phyloP scores from a whole-genome alignment of 2,113 vertebrate species.

The Geococcyx californianus region DNA sequence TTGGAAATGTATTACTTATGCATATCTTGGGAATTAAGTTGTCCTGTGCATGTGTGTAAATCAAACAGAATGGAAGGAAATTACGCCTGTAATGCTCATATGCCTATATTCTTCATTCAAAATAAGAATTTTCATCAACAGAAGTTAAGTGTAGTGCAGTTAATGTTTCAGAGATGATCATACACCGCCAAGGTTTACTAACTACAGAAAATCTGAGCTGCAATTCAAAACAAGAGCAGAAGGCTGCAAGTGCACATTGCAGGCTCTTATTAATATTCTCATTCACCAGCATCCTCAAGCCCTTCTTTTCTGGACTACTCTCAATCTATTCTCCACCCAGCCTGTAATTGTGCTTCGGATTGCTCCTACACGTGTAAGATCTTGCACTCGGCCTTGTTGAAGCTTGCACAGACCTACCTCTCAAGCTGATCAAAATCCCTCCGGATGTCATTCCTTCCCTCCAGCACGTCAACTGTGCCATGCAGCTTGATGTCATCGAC shows the following conservation, averaged over 20 bases:
- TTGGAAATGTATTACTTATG: conserved; percentile 64
- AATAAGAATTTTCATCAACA: conserved; percentile 51
- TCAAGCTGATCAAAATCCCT: no score
- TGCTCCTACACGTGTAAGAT: no score
- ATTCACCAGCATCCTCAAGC: no score
- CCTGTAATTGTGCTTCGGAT: no score
- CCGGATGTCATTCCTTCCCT: no score
- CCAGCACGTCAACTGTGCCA: no score
- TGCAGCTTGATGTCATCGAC: no score
- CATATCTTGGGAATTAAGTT: conserved; percentile 64
- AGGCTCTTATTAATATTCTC: no score
- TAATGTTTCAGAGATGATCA: conserved; percentile 57
- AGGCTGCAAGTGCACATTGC: background rate
- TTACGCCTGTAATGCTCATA: conserved; percentile 29
- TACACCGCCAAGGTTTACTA: conserved; percentile 49
- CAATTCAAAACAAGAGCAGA: background rate
- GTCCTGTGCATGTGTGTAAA: conserved; percentile 47
- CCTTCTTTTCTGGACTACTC: no score
- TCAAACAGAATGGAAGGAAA: conserved; percentile 54
- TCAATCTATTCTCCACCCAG: no score
- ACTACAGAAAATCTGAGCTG: conserved; percentile 19
- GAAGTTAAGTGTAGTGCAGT: conserved; percentile 47
- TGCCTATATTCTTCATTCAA: conserved; percentile 46
- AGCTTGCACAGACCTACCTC: no score
- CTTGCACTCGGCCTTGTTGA: no score